These are phyloP conservation scores for Oscheius sp. DNA, from an alignment of 2,888 invertebrate genomes.

Conservation along the genomic window DNA sequence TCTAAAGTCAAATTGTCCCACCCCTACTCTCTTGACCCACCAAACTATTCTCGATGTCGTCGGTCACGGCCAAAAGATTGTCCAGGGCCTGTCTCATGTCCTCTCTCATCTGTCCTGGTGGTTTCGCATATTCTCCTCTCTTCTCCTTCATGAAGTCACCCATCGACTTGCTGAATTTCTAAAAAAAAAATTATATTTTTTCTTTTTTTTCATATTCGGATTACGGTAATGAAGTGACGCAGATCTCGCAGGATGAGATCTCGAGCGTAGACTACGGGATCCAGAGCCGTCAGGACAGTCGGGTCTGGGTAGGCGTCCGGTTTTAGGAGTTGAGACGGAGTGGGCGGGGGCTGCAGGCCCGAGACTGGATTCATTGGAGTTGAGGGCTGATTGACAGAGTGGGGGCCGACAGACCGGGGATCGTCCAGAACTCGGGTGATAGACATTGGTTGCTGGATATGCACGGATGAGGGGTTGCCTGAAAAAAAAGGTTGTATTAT, in stretches of 20 bases:
- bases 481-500: no score
- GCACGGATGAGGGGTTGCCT: conserved; percentile 15
- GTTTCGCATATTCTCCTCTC: conserved; percentile 3
- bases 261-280: conserved; percentile 14
- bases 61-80: conserved; percentile 18
- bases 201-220: not conserved
- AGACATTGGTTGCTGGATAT: conserved; percentile 16
- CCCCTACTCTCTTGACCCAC: not conserved
- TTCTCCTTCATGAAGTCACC: conserved; percentile 20
- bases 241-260: conserved; percentile 34
- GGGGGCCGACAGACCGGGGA: conserved; percentile 27
- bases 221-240: conserved; percentile 34
- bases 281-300: not conserved
- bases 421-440: conserved; percentile 2
- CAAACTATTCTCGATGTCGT: conserved; percentile 27
- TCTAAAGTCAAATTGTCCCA: not conserved
- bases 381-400: conserved; percentile 23
- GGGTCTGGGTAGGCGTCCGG: conserved; percentile 1
- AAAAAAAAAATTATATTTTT: conserved; percentile 2
- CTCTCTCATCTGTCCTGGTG: not conserved
- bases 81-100: conserved; percentile 19
- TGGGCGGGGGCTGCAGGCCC: conserved; percentile 6
- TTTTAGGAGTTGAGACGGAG: conserved; percentile 9
- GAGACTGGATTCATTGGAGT: conserved; percentile 28
- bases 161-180: conserved; percentile 6